Conservation (phyloP, 2,888 invertebrate species). For the Linnaemya tessellans region DNA sequence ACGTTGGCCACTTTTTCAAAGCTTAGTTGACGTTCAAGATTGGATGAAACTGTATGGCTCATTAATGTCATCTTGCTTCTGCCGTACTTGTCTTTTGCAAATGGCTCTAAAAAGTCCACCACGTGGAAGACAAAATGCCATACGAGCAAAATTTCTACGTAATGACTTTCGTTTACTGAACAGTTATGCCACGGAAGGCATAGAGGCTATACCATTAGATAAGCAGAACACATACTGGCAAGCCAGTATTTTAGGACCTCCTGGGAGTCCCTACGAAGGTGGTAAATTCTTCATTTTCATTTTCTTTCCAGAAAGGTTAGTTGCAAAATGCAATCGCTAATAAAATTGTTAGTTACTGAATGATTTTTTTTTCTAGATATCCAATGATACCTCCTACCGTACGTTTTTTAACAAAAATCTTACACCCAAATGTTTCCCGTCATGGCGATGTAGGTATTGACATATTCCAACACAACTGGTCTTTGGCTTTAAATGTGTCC, state of each 20-base stretch:
- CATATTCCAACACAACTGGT: slow-evolving; percentile 98
- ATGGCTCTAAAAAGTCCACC: slow-evolving; percentile 89
- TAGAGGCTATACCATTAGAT: slow-evolving; percentile 83
- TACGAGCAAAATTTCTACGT: slow-evolving; percentile 91
- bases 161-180: slow-evolving; percentile 87
- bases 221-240: slow-evolving; percentile 90
- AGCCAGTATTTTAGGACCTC: slow-evolving; percentile 95
- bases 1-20: slow-evolving; percentile 94
- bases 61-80: slow-evolving; percentile 91
- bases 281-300: slow-evolving; percentile 95
- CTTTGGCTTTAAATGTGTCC: slow-evolving; percentile 94
- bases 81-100: slow-evolving; percentile 93
- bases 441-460: slow-evolving; percentile 98
- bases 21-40: slow-evolving; percentile 88
- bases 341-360: not conserved
- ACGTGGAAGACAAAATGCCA: slow-evolving; percentile 90
- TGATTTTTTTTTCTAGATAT: slow-evolving; percentile 85
- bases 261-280: slow-evolving; percentile 96
- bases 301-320: slow-evolving; percentile 92
- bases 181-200: slow-evolving; percentile 82
- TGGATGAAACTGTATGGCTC: slow-evolving; percentile 91
- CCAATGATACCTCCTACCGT: slow-evolving; percentile 96
- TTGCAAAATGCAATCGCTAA: slow-evolving; percentile 48
- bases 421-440: slow-evolving; percentile 97
- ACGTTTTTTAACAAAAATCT: slow-evolving; percentile 94